Conservation (phyloP, 2,888 invertebrate species). For the Protodeltote pygarga region DNA sequence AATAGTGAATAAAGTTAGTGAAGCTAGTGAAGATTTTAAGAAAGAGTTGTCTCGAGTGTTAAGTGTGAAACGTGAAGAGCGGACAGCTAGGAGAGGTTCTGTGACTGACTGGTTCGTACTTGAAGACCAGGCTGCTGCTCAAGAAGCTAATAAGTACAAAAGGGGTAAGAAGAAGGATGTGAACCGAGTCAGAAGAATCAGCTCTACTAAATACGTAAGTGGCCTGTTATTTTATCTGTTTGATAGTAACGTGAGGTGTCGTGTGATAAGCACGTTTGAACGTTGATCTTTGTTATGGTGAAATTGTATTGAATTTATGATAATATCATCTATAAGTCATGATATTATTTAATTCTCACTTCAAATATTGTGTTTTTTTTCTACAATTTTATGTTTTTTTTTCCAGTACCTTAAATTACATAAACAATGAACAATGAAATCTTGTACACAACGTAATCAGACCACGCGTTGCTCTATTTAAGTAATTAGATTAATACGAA, state of each 20-base stretch:
- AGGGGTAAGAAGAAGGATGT: slow-evolving; percentile 74
- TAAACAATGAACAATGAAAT: too few species aligned
- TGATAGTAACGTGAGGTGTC: slow-evolving; percentile 27
- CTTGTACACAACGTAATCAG: slow-evolving; percentile 11
- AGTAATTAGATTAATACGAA: slow-evolving; percentile 37
- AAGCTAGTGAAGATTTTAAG: slow-evolving; percentile 77
- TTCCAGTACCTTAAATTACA: too few species aligned
- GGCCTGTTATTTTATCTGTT: slow-evolving; percentile 33
- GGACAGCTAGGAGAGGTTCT: slow-evolving; percentile 69
- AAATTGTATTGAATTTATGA: slow-evolving; percentile 23
- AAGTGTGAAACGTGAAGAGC: slow-evolving; percentile 59
- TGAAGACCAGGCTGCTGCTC: slow-evolving; percentile 62
- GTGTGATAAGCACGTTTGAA: slow-evolving; percentile 26
- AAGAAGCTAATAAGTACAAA: slow-evolving; percentile 69
- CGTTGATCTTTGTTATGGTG: slow-evolving; percentile 24
- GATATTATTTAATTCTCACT: too few species aligned
- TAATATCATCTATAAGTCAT: too few species aligned
- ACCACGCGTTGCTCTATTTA: slow-evolving; percentile 42
- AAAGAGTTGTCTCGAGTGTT: slow-evolving; percentile 69
- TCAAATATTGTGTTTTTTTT: slow-evolving; percentile 22
- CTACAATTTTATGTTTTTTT: too few species aligned
- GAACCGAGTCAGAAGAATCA: slow-evolving; percentile 77
- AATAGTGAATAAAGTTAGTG: slow-evolving; percentile 72
- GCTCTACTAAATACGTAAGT: slow-evolving; percentile 85
- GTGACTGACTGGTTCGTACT: slow-evolving; percentile 83